Base-by-base conservation (phyloP, 2,888 invertebrate genomes). In the Leucania comma region DNA sequence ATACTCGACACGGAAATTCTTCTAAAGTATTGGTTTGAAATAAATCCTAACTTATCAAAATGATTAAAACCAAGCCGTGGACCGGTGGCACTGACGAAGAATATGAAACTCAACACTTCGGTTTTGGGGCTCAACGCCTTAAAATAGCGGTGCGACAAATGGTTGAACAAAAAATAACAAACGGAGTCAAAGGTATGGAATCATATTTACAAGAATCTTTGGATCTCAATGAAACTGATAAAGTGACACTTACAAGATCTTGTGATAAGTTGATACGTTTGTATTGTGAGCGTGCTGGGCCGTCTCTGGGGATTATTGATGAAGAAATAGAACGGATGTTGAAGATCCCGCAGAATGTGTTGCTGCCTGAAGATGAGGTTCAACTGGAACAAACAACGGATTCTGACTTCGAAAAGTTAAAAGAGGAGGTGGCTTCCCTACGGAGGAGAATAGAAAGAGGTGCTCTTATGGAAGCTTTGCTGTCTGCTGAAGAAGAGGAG, bases 41-140 rank as follows among this genome's bases (percentile, higher is more conserved):
- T 35, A 35, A 26, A 46, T 57, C 46, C 2, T 10, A 60, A 50
- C 20, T 51, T 53, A 63, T 24, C 54, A 74, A 82, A 77, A 95
- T 95, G 95, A 93, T 94, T 50, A 91, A 91, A 86, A 90, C 89
- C 12, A 82, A 88, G 61, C 87, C 89, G 10, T 96, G 95, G 95
- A 86, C 78, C 32, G 96, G 96, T 57, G 96, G 95, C 17, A 91
- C 90, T 22, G 91, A 94, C 3, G 96, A 96, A 89, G 96, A 96
- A 89, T 96, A 96, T 78, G 94, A 95, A 85, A 95, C 95, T 0
- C 95, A 96, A 80, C 94, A 93, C 79, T 96, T 95, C 65, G 95
- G 96, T 61, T 96, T 96, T 78, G 96, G 96, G 26, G 87, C 94
- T 8, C 95, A 95, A 85, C 90, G 94, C 17, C 85, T 96, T 1